Base-by-base conservation (phyloP, 2,888 invertebrate species). In the Latheticus oryzae region DNA sequence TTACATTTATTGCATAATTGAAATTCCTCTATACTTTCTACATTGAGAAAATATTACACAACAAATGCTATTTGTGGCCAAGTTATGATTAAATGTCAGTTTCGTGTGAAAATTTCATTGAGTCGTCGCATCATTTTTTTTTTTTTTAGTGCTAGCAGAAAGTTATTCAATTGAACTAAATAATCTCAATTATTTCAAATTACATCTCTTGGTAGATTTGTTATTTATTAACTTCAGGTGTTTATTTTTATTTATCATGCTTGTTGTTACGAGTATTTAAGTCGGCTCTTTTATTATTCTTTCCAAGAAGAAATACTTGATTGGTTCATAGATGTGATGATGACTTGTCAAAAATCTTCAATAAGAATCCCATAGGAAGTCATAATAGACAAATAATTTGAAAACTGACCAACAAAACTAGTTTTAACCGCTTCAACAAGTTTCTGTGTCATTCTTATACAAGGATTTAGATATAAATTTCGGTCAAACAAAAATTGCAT, bases 31-130 rank as follows among this genome's bases (percentile, higher is more conserved):
- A 40, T 52, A 59, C 58, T 59, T 59, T 59, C 58, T 59, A 59
- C 54, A 43, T 59, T 54, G 58, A 59, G 58, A 59, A 59, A 59
- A 59, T 54, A 59, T 59, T 59, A 52, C 58, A 58, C 58, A 58
- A 56, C 50, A 42, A 57, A 37, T 37, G 45, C 53, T 54, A 42
- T 30, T n/a, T 16, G 48, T 52, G 58, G 58, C 45, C 58, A 58
- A 58, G 21, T 51, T 58, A 45, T 58, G 52, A 52, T 56, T 50
- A 50, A 58, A 47, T 52, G 51, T 45, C 52, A 57, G 50, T 51
- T 37, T n/a, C 28, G 56, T 51, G 50, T 57, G 56, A 57, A 57
- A 35, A 50, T 50, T 12, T 50, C 24, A 54, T 30, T 19, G 21
- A 28, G 37, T 45, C 45, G 47, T 48, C 35, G 16, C 35, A 28